A percentile compares a stretch with the other conserved stretches of the same genome.
These are phyloP conservation scores for Coenobita brevimanus DNA, from an alignment of 1,140 invertebrate species.

Conservation along the genomic window DNA sequence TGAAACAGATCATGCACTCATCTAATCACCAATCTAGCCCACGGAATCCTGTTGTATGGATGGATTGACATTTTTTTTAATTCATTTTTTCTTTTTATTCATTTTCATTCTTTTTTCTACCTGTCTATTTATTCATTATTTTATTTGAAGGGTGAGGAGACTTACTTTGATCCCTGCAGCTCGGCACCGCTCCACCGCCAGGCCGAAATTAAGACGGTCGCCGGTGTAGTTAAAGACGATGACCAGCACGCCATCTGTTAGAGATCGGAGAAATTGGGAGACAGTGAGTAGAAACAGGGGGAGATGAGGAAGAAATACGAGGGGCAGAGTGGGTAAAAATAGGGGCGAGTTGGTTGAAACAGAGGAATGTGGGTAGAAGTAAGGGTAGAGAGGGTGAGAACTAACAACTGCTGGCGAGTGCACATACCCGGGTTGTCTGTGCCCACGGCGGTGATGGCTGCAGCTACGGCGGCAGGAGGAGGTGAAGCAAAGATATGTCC, in stretches of 20 bases:
- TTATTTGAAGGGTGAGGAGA: neutral
- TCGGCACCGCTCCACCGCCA: constrained; percentile 84
- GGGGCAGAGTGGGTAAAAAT: neutral
- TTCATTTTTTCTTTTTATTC: too few species aligned
- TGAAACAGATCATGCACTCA: too few species aligned
- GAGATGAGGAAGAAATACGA: neutral
- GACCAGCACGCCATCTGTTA: constrained; percentile 82
- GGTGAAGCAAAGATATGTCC: constrained; percentile 88
- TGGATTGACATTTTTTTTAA: too few species aligned
- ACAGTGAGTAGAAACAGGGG: neutral
- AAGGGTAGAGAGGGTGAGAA: neutral
- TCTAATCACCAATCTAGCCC: too few species aligned
- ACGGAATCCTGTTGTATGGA: too few species aligned
- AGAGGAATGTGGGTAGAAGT: neutral
- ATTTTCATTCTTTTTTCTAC: too few species aligned
- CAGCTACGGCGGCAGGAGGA: constrained; percentile 80
- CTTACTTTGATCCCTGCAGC: constrained; percentile 79
- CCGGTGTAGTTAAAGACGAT: constrained; percentile 91
- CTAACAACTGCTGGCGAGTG: neutral
- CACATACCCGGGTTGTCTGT: constrained; percentile 74
- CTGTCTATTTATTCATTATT: neutral
- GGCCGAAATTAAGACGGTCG: constrained; percentile 89
- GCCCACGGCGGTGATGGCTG: constrained; percentile 79
- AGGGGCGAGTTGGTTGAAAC: neutral
- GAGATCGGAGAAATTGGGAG: neutral